Evolutionary conservation across 2,113 vertebrate genomes (phyloP), one percentile per base, ranked within the genome.

Genomic region (Oryzias curvinotus): DNA sequence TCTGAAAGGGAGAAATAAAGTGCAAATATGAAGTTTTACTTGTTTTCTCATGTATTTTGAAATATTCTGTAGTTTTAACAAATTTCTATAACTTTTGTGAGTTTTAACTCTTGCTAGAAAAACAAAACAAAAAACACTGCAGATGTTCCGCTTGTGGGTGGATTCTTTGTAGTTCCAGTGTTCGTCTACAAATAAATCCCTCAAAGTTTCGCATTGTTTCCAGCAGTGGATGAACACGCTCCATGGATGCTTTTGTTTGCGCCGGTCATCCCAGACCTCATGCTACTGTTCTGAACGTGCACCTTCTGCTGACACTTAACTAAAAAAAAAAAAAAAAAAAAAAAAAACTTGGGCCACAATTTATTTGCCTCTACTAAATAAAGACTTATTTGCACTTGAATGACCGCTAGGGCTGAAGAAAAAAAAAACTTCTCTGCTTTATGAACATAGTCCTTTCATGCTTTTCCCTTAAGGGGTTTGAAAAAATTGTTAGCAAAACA

Each of bases 31-130:
- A 72, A 56, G 36, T 81, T 88, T 86, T 84, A 86, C 81, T 87
- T 87, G 77, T 88, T 79, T 81, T 79, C 76, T 87, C 76, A 78
- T 85, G 85, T 89, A 90, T 92, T 92, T 92, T 91, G 79, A 90
- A 91, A 90, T 82, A 87, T 80, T 85, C 83, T 62, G 84, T 90
- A 90, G 89, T 92, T 92, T 92, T 89, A 91, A 90, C 81, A 89
- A 77, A 87, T 91, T 91, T 89, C 70, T 87, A 89, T 81, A 85
- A 80, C 85, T 74, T 82, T 89, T 86, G 81, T 86, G 83, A 77
- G 79, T 88, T 90, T 85, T 80, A 88, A 84, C 68, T 82, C 65
- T 72, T 72, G 52, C 73, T 80, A 79, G 67, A 76, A 62, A 64
- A 71, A 19, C 25, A 51, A 52, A 52, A 30, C 23, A 43, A 52